A percentile compares a stretch with the other conserved stretches of the same genome.
Evolutionary conservation across 2,888 invertebrate species (phyloP).

Genomic region (Corythucha ciliata): DNA sequence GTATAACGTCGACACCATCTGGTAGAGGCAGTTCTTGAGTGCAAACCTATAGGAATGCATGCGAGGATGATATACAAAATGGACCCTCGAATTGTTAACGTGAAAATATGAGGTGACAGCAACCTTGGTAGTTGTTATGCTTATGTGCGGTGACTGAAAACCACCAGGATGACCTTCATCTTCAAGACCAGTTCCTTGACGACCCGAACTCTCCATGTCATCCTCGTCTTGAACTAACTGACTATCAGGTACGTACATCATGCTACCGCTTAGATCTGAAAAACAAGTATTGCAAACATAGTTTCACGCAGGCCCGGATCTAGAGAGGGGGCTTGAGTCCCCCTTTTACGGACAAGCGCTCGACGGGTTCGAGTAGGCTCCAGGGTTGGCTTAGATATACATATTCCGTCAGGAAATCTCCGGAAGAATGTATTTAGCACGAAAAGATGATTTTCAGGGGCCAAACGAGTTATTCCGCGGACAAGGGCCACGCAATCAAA

Average conservation of each 20-base stretch:
- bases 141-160: constrained; percentile 55
- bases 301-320: too few relatives aligned
- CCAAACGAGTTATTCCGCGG: too few relatives aligned
- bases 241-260: constrained; percentile 84
- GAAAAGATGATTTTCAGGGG: too few relatives aligned
- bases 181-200: constrained; percentile 38
- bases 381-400: too few relatives aligned
- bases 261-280: constrained; percentile 61
- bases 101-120: constrained; percentile 4
- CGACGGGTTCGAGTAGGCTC: too few relatives aligned
- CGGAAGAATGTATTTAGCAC: too few relatives aligned
- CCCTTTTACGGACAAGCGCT: too few relatives aligned
- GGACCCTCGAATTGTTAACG: not conserved
- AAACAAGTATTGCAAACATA: too few relatives aligned
- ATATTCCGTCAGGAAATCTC: too few relatives aligned
- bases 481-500: too few relatives aligned
- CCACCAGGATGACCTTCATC: constrained; percentile 34
- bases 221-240: constrained; percentile 75
- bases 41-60: constrained; percentile 52
- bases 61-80: not conserved
- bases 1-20: constrained; percentile 82
- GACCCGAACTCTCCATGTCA: constrained; percentile 46
- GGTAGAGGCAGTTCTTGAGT: constrained; percentile 80
- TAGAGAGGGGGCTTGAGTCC: too few relatives aligned
- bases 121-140: constrained; percentile 83